Base-by-base conservation (phyloP, 2,888 invertebrate species). In the Helobdella robusta region DNA sequence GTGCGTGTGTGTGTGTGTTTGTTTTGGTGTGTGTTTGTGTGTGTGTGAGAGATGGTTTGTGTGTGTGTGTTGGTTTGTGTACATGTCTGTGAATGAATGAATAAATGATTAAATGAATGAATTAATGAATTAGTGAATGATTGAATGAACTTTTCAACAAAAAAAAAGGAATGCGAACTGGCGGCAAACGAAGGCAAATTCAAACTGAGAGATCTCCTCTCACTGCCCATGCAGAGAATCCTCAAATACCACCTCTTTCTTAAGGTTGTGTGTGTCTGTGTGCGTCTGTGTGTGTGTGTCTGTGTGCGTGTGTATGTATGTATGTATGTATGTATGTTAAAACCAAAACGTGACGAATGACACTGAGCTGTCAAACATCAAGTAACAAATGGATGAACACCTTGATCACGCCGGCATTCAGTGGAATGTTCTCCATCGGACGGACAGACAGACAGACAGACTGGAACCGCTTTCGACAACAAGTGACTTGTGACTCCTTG, bases 181-280 rank as follows among this genome's bases (percentile, higher is more conserved):
- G 88, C 89, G 76, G 91, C 92, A 74, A 94, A 93, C 81, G 89
- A 92, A 74, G 92, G 92, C 18, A 87, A 90, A 77, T 92, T 97
- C 77, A 90, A 92, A 80, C 82, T 98, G 72, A 85, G 94, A 59
- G 98, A 98, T 79, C 88, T 98, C 70, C 82, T 98, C 58, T 91
- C 92, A 25, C 93, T 98, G 70, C 98, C 98, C 52, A 94, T 98
- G 91, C 98, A 98, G 81, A 84, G 98, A 77, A 89, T 98, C 72
- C 85, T 98, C 70, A 98, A 97, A 78, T 98, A 98, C 81, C 95
- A 95, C 79, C 83, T 98, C 65, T 82, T 98, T 60, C 81, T 97
- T 66, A 89, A 92, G 78, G 94, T 78, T 70, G n/a, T n/a, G n/a
- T n/a, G n/a, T n/a, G n/a, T n/a, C n/a, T n/a, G n/a, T n/a, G n/a